These are phyloP conservation scores for Chaenogobius annularis DNA, from an alignment of 2,113 vertebrate species.

Conservation along the genomic window DNA sequence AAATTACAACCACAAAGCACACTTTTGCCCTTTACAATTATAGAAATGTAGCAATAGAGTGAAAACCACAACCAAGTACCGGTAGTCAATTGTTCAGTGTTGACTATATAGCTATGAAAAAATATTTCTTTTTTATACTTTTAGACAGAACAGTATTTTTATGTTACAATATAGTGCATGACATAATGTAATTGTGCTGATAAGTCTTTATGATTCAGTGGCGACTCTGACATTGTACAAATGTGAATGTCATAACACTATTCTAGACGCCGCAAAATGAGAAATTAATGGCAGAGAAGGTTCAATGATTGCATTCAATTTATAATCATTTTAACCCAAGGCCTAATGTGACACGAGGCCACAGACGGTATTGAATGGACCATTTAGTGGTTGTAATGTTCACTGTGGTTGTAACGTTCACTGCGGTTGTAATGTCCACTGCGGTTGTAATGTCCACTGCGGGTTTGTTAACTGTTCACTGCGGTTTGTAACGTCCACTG, in stretches of 20 bases:
- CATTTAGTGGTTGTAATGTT: neutral
- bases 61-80: neutral
- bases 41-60: neutral
- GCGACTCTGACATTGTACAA: slow-evolving; percentile 57
- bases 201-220: slow-evolving; percentile 16
- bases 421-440: neutral
- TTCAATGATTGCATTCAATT: slow-evolving; percentile 52
- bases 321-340: slow-evolving; percentile 37
- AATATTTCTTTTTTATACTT: too few species aligned
- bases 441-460: neutral
- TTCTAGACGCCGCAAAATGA: slow-evolving; percentile 52
- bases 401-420: neutral
- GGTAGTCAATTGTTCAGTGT: neutral
- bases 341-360: slow-evolving; percentile 44
- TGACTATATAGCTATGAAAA: too few species aligned
- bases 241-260: slow-evolving; percentile 50
- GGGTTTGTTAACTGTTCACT: too few species aligned
- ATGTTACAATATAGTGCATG: neutral
- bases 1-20: too few species aligned
- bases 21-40: too few species aligned
- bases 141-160: neutral
- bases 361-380: neutral
- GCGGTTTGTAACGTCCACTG: too few species aligned
- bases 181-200: slow-evolving; percentile 2
- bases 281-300: slow-evolving; percentile 51